phyloP scores from a whole-genome alignment of 2,888 invertebrate species.

The Diarsia dahlii region DNA sequence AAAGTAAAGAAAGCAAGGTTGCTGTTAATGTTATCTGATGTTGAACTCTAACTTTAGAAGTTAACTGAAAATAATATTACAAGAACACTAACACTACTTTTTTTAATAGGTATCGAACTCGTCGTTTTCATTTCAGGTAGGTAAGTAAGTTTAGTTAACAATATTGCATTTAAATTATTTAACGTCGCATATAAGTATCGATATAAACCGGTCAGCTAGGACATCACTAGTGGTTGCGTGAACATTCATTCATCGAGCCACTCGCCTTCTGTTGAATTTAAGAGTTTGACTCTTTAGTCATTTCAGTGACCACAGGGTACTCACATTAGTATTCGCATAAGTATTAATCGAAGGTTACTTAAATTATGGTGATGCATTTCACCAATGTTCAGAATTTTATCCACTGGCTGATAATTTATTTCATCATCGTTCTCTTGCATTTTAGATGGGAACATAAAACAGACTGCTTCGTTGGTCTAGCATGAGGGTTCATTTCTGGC shows the following conservation, averaged over 20 bases:
- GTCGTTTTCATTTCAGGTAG: neutral
- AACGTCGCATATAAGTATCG: constrained; percentile 17
- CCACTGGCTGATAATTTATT: neutral
- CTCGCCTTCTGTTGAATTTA: constrained; percentile 51
- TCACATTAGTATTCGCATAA: constrained; percentile 12
- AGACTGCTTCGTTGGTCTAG: neutral
- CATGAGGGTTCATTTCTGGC: no score
- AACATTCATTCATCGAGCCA: constrained; percentile 56
- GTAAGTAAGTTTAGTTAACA: constrained; percentile 16
- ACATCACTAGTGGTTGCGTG: constrained; percentile 53
- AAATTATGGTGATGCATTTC: constrained; percentile 11
- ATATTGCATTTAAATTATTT: neutral
- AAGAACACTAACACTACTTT: neutral
- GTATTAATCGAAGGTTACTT: constrained; percentile 16
- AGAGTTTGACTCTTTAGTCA: constrained; percentile 52
- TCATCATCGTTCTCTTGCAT: neutral
- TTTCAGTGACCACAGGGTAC: constrained; percentile 47
- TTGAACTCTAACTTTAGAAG: neutral
- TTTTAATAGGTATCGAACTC: neutral
- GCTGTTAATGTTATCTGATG: neutral
- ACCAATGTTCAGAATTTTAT: neutral
- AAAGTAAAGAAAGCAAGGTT: neutral
- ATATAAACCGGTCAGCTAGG: constrained; percentile 33
- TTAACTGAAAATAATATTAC: neutral
- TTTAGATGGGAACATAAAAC: neutral